Evolutionary conservation across 2,888 invertebrate genomes (phyloP).

Genomic region (Spilarctia lutea): DNA sequence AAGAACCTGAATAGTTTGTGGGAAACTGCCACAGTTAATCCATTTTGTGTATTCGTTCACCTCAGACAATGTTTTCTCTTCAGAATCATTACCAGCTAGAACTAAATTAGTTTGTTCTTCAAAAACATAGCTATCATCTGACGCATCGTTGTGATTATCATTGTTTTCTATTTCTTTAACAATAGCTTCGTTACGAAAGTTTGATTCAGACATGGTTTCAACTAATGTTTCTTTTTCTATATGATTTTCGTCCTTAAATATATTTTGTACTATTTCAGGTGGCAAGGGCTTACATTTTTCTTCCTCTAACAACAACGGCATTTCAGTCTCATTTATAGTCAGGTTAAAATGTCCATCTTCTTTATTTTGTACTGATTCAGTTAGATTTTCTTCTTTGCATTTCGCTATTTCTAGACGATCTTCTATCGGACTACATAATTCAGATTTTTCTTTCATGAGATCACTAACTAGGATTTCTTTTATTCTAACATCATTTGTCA

Average conservation of each 20-base stretch:
- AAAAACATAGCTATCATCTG: constrained; percentile 26
- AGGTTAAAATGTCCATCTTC: constrained; percentile 40
- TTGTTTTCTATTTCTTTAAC: constrained; percentile 25
- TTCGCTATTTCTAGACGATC: constrained; percentile 39
- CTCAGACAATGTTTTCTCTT: constrained; percentile 17
- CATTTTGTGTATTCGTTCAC: constrained; percentile 28
- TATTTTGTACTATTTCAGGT: constrained; percentile 79
- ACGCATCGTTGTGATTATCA: constrained; percentile 38
- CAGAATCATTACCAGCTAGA: constrained; percentile 14
- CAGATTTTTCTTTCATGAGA: constrained; percentile 48
- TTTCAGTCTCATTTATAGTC: constrained; percentile 45
- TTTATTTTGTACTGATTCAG: constrained; percentile 70
- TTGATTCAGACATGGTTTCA: constrained; percentile 19
- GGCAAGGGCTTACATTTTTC: constrained; percentile 54
- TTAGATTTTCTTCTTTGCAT: constrained; percentile 47
- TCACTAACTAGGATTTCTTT: constrained; percentile 49
- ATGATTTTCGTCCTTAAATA: constrained; percentile 49
- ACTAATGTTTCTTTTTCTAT: constrained; percentile 27
- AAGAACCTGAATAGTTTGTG: constrained; percentile 32
- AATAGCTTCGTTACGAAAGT: constrained; percentile 10
- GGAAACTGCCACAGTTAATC: constrained; percentile 27
- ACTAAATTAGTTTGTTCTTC: constrained; percentile 16
- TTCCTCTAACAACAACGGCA: constrained; percentile 43
- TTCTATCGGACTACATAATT: constrained; percentile 30
- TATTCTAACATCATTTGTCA: constrained; percentile 34